Evolutionary conservation across 2,888 invertebrate genomes (phyloP).

Genomic region (Leptothorax acervorum): DNA sequence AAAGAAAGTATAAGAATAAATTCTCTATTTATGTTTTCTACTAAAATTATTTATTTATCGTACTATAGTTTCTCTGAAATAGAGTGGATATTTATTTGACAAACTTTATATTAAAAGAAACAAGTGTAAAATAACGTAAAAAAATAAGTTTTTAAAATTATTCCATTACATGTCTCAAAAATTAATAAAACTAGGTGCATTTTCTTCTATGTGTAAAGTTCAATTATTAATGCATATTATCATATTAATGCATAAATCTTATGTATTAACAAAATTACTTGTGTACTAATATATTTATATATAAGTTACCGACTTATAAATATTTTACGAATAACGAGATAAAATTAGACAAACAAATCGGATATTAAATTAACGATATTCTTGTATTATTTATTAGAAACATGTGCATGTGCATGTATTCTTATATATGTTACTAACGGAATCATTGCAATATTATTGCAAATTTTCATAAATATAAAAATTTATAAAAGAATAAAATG

Average conservation of each 20-base stretch:
- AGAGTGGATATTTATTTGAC: neutral
- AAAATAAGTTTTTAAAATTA: neutral
- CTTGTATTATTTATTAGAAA: neutral
- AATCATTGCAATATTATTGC: neutral
- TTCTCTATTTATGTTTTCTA: neutral
- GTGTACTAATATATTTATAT: neutral
- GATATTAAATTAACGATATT: neutral
- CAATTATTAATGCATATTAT: neutral
- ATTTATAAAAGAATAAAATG: neutral
- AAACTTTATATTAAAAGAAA: neutral
- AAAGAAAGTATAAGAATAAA: neutral
- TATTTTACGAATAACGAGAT: slow-evolving; percentile 6
- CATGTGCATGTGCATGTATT: neutral
- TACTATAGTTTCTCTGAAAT: neutral
- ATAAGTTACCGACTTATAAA: neutral
- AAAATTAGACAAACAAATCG: slow-evolving; percentile 1
- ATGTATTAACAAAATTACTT: neutral
- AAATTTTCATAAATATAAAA: slow-evolving; percentile 5
- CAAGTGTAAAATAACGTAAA: neutral
- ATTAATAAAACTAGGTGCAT: slow-evolving; percentile 15
- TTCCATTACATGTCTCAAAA: neutral
- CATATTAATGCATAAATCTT: neutral
- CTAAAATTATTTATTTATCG: neutral
- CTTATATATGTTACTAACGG: neutral
- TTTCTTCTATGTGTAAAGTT: neutral